phyloP scores from a whole-genome alignment of 2,888 invertebrate species.

The Drepanosiphum platanoidis region DNA sequence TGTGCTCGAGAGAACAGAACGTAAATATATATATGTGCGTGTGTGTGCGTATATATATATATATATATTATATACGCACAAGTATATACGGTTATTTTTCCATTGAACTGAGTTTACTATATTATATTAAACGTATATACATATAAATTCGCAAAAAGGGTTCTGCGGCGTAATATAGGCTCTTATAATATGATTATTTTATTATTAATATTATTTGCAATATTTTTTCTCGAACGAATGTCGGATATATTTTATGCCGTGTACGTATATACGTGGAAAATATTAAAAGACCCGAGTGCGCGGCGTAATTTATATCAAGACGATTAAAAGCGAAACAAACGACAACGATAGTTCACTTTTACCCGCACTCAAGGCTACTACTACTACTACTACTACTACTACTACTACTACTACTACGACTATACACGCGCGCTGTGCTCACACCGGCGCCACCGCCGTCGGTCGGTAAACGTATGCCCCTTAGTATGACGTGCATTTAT shows the following conservation, averaged over 20 bases:
- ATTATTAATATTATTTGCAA: neutral
- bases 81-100: constrained; percentile 10
- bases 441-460: no score
- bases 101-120: constrained; percentile 32
- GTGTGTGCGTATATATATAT: no score
- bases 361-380: constrained; percentile 51
- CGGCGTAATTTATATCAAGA: constrained; percentile 22
- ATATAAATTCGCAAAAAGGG: neutral
- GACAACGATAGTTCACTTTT: constrained; percentile 52
- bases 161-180: neutral
- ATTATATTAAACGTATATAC: neutral
- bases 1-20: constrained; percentile 26
- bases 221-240: neutral
- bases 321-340: constrained; percentile 47
- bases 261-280: neutral
- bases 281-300: constrained; percentile 5
- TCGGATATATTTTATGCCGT: neutral
- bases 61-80: neutral
- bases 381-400: no score
- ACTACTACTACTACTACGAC: no score
- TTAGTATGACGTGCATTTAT: neutral
- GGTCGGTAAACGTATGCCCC: no score
- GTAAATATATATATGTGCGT: neutral
- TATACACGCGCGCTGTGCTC: no score
- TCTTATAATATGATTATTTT: neutral